These are phyloP conservation scores for Danionella dracula DNA, from an alignment of 2,797 vertebrate genomes.

Conservation along the genomic window DNA sequence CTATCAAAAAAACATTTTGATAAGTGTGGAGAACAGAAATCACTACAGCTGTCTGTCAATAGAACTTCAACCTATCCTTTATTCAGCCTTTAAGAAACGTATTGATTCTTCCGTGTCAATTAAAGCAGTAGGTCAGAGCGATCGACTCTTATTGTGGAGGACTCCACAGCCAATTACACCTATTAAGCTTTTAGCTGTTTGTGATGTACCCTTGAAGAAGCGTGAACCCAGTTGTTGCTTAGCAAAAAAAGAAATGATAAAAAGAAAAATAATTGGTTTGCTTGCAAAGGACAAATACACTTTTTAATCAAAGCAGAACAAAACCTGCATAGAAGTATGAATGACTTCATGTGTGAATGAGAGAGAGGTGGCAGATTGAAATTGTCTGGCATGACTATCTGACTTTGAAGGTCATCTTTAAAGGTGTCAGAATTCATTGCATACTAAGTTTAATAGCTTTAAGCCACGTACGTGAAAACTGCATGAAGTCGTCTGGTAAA, in stretches of 20 bases:
- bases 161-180: slow-evolving; percentile 70
- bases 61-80: slow-evolving; percentile 51
- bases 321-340: slow-evolving; percentile 17
- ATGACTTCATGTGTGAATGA: slow-evolving; percentile 8
- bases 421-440: slow-evolving; percentile 4
- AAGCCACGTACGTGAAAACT: no score
- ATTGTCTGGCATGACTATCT: slow-evolving; percentile 7
- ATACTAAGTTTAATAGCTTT: slow-evolving; percentile 15
- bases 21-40: slow-evolving; percentile 27
- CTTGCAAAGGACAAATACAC: not conserved
- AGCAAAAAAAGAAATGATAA: not conserved
- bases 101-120: slow-evolving; percentile 65
- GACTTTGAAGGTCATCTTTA: slow-evolving; percentile 18
- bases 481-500: no score
- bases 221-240: not conserved
- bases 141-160: slow-evolving; percentile 60
- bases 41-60: slow-evolving; percentile 40
- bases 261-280: slow-evolving; percentile 21
- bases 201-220: slow-evolving; percentile 16
- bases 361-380: not conserved
- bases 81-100: slow-evolving; percentile 66
- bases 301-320: slow-evolving; percentile 11
- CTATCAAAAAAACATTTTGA: slow-evolving; percentile 21
- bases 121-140: slow-evolving; percentile 53
- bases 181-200: slow-evolving; percentile 32